Conservation (phyloP, 2,797 vertebrate genomes). For the Aulostomus chinensis region DNA sequence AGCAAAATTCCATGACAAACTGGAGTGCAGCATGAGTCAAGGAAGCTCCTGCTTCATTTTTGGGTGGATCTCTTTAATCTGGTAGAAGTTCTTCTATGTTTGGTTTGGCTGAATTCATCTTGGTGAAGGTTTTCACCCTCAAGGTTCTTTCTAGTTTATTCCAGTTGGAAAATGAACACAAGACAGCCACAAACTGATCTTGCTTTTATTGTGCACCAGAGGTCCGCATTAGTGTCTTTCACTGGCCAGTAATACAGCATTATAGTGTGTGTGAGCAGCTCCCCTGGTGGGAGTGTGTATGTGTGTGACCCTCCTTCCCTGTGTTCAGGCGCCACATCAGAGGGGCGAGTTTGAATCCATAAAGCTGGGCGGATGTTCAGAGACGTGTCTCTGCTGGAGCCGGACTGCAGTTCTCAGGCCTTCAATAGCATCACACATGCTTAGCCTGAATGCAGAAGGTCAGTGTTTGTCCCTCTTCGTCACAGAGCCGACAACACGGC, state of each 20-base stretch:
- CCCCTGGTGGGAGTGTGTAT: slow-evolving; percentile 28
- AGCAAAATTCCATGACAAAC: no score
- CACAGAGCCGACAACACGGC: slow-evolving; percentile 53
- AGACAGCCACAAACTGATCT: no score
- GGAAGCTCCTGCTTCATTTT: no score
- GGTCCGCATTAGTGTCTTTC: slow-evolving; percentile 49
- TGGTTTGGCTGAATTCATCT: no score
- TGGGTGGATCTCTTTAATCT: no score
- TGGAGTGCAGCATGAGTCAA: no score
- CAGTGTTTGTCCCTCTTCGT: slow-evolving; percentile 33
- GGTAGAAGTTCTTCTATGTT: no score
- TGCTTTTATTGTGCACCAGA: no score
- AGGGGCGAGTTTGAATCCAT: slow-evolving; percentile 38
- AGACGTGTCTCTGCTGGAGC: slow-evolving; percentile 22
- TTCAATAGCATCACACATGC: slow-evolving; percentile 45
- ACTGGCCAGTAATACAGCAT: slow-evolving; percentile 27
- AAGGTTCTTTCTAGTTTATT: no score
- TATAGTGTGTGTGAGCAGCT: slow-evolving; percentile 6
- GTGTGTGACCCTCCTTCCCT: slow-evolving; percentile 25
- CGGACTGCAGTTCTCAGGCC: slow-evolving; percentile 52
- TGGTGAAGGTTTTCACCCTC: no score
- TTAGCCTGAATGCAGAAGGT: slow-evolving; percentile 43
- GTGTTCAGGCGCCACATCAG: slow-evolving; percentile 27
- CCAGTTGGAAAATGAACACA: no score
- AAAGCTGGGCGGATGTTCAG: slow-evolving; percentile 25